Percentiles rank a stretch among this genome's conserved stretches.
Conservation (phyloP, 1,140 invertebrate species). For the Panulirus ornatus region DNA sequence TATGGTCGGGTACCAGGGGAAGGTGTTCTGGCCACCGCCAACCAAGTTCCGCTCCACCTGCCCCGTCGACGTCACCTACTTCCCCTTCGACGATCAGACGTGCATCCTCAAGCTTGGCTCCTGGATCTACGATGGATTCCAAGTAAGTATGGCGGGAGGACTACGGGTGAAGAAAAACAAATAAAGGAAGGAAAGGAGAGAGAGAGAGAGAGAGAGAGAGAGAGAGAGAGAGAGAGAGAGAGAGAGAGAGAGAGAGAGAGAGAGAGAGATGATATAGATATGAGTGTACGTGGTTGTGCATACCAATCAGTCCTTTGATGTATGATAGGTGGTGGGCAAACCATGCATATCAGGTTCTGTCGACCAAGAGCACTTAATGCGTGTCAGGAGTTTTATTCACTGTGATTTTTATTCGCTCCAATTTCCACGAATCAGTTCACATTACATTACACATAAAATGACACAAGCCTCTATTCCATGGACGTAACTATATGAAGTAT, state of each 20-base stretch:
- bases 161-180: background rate
- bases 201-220: constrained; percentile 30
- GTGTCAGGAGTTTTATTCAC: too few species aligned
- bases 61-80: constrained; percentile 81
- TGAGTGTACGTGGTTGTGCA: too few species aligned
- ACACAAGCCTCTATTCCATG: too few species aligned
- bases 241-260: constrained; percentile 4
- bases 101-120: constrained; percentile 83
- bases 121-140: constrained; percentile 83
- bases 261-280: background rate
- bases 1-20: constrained; percentile 80
- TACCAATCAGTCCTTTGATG: too few species aligned
- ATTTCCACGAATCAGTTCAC: too few species aligned
- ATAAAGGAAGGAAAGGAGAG: constrained; percentile 24
- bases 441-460: too few species aligned
- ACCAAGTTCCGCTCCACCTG: constrained; percentile 81
- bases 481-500: too few species aligned
- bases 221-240: constrained; percentile 2
- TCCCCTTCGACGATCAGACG: constrained; percentile 83
- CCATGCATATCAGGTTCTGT: too few species aligned
- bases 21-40: constrained; percentile 82
- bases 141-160: constrained; percentile 77
- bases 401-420: too few species aligned
- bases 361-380: too few species aligned
- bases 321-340: too few species aligned